Percentiles rank a stretch among this genome's conserved stretches.
These are phyloP conservation scores for Cyprinodon tularosa DNA, from an alignment of 2,113 vertebrate species.

Conservation along the genomic window DNA sequence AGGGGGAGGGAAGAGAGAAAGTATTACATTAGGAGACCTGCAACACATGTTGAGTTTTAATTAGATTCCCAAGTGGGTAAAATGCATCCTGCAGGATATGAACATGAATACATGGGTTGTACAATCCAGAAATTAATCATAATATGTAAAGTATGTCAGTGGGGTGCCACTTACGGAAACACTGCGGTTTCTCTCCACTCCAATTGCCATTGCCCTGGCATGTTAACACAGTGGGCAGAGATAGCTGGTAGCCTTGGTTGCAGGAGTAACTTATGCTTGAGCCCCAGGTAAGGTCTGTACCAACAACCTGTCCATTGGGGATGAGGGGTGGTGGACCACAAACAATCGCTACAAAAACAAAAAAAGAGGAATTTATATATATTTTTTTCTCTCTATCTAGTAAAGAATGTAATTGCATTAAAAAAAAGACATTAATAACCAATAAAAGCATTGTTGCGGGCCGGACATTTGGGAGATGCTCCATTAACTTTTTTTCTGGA, in stretches of 20 bases:
- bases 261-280: constrained; percentile 92
- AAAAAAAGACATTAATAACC: not conserved
- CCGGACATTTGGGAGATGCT: no score
- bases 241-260: constrained; percentile 96
- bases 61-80: not conserved
- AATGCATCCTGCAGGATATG: constrained; percentile 9
- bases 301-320: constrained; percentile 92
- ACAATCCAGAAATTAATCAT: constrained; percentile 2
- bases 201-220: constrained; percentile 94
- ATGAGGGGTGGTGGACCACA: constrained; percentile 86
- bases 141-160: constrained; percentile 15
- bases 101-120: not conserved
- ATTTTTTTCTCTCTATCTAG: not conserved
- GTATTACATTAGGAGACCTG: constrained; percentile 3
- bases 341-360: constrained; percentile 83
- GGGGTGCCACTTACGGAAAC: constrained; percentile 89
- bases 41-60: constrained; percentile 9
- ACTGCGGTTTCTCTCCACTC: constrained; percentile 94
- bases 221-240: constrained; percentile 90
- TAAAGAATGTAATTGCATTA: not conserved
- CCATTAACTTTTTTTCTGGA: no score
- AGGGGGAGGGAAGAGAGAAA: not conserved
- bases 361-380: not conserved
- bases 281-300: constrained; percentile 93
- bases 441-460: no score